Evolutionary conservation across 2,888 invertebrate genomes (phyloP), one percentile per base, ranked within the genome.

Genomic region (Hedya salicella): DNA sequence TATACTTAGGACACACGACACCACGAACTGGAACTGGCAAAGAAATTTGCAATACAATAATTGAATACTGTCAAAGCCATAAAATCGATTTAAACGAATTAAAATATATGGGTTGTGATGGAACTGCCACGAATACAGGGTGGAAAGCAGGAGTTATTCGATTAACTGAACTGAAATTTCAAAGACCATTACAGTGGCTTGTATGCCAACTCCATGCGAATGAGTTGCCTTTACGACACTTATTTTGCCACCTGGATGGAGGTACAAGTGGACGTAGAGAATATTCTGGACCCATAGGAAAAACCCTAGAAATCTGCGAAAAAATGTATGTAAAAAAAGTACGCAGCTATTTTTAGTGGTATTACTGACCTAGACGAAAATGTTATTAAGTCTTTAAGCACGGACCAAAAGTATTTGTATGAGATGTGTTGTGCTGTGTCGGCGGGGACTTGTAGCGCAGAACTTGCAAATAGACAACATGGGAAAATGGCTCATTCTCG

Each of bases 251-350:
- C 36, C 54, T 76, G 32, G 71, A 78, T 69, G 75, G 76, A 11
- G 53, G 44, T 21, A 78, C 73, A 21, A 67, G 69, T 36, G 77
- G 77, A n/a, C 76, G 77, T 39, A 53, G 14, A 48, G 53, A 57
- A 13, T 78, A 72, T 68, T 66, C 67, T 16, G 76, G 76, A 6
- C 67, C 71, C 54, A 70, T 79, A n/a, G 75, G 75, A 52, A 78
- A 75, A 70, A 8, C 11, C 11, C 59, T 75, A 25, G 54, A 57
- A 16, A 66, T 1, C 40, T 72, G 73, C 63, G 69, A 71, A 52
- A 54, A 59, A n/a, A 32, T 62, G 30, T 57, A 32, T 30, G 56
- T 68, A n/a, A 39, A 54, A 32, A 3, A 16, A 30, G n/a, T 68
- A 67, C 36, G 25, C 44, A 13, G 50, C 25, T 32, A 42, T 61